Evolutionary conservation across 1,140 invertebrate species (phyloP).

Genomic region (Ectropis grisescens): DNA sequence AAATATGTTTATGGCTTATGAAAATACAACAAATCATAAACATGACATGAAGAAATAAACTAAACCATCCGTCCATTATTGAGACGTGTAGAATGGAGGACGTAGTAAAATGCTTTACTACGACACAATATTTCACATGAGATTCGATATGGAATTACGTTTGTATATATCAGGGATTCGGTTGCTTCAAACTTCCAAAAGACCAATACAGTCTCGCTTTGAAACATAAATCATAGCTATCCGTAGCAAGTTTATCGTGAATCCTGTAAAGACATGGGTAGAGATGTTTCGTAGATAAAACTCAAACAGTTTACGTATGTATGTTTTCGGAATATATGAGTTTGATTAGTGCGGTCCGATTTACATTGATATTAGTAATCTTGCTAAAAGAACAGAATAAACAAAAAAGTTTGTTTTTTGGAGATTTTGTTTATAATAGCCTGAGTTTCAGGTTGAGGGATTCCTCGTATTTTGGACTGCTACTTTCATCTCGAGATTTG

Average conservation of each 20-base stretch:
- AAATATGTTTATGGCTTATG: no score
- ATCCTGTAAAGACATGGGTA: slow-evolving; percentile 7
- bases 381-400: no score
- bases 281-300: slow-evolving; percentile 5
- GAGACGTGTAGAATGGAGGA: background rate
- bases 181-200: slow-evolving; percentile 14
- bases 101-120: slow-evolving; percentile 1
- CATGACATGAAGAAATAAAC: background rate
- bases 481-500: no score
- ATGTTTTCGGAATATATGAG: no score
- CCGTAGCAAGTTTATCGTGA: slow-evolving; percentile 15
- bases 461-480: no score
- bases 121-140: slow-evolving; percentile 14
- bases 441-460: background rate
- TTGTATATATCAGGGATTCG: slow-evolving; percentile 8
- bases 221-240: slow-evolving; percentile 25
- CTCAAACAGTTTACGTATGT: no score
- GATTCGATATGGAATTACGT: slow-evolving; percentile 1
- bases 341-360: no score
- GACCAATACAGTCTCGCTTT: slow-evolving; percentile 21
- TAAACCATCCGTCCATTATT: slow-evolving; percentile 1
- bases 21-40: slow-evolving; percentile 1
- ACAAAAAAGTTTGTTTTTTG: slow-evolving; percentile 21
- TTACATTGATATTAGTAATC: no score
- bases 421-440: slow-evolving; percentile 20